Conservation (phyloP, 1,140 invertebrate genomes). For the Cyrtorhinus lividipennis region DNA sequence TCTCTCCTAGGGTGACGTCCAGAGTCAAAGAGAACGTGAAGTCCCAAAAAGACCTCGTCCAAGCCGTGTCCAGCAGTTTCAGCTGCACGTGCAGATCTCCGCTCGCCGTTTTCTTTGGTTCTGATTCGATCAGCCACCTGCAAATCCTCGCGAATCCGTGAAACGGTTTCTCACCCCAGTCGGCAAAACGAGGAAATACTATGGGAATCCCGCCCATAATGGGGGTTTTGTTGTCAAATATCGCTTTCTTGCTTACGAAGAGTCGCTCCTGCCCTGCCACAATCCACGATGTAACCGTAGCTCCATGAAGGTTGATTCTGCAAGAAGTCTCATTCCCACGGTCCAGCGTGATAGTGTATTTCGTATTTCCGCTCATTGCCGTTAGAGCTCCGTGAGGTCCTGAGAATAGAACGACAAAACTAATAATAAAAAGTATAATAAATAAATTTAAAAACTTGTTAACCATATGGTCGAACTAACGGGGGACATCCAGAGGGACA, state of each 20-base stretch:
- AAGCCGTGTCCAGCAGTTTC: not conserved
- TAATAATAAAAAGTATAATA: too few species aligned
- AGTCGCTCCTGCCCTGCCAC: not conserved
- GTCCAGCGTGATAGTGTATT: constrained; percentile 75
- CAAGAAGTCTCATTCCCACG: constrained; percentile 87
- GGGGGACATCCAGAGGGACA: too few species aligned
- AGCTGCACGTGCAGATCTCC: not conserved
- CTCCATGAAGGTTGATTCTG: constrained; percentile 78
- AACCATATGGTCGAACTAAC: too few species aligned
- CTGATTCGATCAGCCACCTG: not conserved
- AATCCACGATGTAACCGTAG: not conserved
- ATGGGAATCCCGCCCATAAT: not conserved
- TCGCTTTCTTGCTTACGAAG: not conserved
- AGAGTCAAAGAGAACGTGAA: not conserved
- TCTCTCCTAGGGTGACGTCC: not conserved
- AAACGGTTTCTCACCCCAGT: not conserved
- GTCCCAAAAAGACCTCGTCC: not conserved
- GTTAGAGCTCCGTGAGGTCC: too few species aligned
- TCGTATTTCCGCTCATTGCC: not conserved
- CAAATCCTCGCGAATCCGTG: not conserved
- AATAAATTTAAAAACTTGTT: too few species aligned
- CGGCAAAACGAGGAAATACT: not conserved
- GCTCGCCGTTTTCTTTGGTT: not conserved
- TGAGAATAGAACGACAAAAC: too few species aligned
- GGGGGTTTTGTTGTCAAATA: not conserved